phyloP scores from a whole-genome alignment of 2,797 vertebrate genomes.

The Galaxias olidus region DNA sequence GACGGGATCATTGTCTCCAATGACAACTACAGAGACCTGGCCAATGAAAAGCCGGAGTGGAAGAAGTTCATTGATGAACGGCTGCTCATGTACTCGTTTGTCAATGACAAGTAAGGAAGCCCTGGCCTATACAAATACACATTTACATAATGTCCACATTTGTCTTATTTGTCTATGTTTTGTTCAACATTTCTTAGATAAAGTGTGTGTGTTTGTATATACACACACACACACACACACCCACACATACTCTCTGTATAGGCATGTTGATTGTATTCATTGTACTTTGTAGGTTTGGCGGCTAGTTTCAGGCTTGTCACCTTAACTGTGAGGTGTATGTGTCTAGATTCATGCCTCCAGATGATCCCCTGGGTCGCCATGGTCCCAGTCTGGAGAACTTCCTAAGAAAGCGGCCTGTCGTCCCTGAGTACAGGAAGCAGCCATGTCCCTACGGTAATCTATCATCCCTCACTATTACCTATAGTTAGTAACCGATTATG shows the following conservation, averaged over 20 bases:
- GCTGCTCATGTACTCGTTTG: conserved; percentile 98
- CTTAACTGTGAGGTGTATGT: conserved; percentile 2
- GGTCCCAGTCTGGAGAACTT: conserved; percentile 98
- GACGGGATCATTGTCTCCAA: conserved; percentile 98
- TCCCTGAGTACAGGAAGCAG: conserved; percentile 93
- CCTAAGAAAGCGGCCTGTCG: conserved; percentile 88
- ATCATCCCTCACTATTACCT: not conserved
- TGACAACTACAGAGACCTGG: conserved; percentile 96
- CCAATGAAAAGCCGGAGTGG: conserved; percentile 97
- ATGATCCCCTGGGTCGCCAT: conserved; percentile 95
- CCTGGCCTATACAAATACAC: not conserved
- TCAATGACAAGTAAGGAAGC: conserved; percentile 96
- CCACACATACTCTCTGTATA: no score
- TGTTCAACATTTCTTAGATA: no score
- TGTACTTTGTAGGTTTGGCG: not conserved
- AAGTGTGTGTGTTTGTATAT: no score
- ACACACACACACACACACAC: no score
- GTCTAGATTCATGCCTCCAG: conserved; percentile 95
- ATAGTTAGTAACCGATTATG: no score
- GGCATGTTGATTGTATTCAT: not conserved
- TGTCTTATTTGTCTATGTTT: not conserved
- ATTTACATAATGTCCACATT: not conserved
- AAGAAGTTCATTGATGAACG: conserved; percentile 98
- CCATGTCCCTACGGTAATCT: conserved; percentile 95
- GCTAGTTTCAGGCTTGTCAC: not conserved